Percentiles rank a stretch among this genome's conserved stretches.
phyloP scores from a whole-genome alignment of 37 sponge, comb jelly and placozoan species.

The Hexactinellida sp. region DNA sequence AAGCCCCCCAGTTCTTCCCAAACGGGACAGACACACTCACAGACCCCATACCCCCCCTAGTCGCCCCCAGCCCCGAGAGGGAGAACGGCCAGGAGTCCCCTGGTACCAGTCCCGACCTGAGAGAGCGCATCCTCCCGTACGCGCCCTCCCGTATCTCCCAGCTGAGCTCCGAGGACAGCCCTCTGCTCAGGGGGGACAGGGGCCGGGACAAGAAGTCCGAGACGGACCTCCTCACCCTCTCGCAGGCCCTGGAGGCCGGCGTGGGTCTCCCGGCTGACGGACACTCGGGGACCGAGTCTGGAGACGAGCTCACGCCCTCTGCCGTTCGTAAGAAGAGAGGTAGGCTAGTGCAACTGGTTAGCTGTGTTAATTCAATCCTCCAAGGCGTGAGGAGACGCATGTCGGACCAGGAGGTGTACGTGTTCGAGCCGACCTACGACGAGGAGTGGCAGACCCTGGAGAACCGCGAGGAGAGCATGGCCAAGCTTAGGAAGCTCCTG shows the following conservation, averaged over 20 bases:
- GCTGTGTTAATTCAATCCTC: background rate
- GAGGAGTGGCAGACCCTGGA: background rate
- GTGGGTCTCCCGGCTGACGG: background rate
- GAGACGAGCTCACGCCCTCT: background rate
- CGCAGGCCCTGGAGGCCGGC: background rate
- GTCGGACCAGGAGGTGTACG: background rate
- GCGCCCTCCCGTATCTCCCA: background rate
- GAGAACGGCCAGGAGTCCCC: background rate
- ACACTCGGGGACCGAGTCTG: background rate
- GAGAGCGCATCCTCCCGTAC: background rate
- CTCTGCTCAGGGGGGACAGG: background rate
- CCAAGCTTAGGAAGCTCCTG: constrained; percentile 21
- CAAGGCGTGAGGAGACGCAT: background rate
- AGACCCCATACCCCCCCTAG: no score
- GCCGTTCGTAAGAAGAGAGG: background rate
- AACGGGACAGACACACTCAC: no score
- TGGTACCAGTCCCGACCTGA: no score
- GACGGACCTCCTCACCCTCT: background rate
- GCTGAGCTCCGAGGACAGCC: background rate
- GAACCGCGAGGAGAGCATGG: background rate
- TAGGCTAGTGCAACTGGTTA: no score
- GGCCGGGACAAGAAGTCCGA: background rate
- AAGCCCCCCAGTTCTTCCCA: no score
- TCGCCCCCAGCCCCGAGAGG: no score
- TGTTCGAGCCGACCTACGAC: background rate